Evolutionary conservation across 2,888 invertebrate species (phyloP), one percentile per base, ranked within the genome.

Genomic region (Odontomyia ornata): DNA sequence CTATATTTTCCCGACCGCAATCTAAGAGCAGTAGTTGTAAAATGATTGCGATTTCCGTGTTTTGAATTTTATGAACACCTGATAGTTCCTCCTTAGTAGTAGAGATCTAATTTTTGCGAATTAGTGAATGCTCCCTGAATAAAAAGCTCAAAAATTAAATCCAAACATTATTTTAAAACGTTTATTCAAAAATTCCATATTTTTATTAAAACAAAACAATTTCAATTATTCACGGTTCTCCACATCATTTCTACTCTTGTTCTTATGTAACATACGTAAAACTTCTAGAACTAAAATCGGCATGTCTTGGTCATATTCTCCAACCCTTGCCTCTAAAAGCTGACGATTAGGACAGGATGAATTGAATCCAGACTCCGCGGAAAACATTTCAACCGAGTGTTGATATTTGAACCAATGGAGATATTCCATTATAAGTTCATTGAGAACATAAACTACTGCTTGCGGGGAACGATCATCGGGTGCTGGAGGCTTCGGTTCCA

Each of bases 321-420:
- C 82, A 0, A 84, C 76, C n/a, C 80, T 79, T 1, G 56, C 60
- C 30, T 83, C 83, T 0, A 86, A 79, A 0, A 79, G 77, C 13
- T 80, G 78, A 2, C 85, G 83, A 43, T 80, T 30, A 11, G 83
- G 82, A 36, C 75, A 47, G 23, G 75, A 46, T 52, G 79, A 65
- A 18, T 80, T 60, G 5, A 78, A 80, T 4, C 83, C 83, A 18
- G 83, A 83, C 77, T 86, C 86, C 77, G 83, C 80, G 0, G 83
- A 80, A 65, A 86, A 84, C 78, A 85, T 85, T 77, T 85, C 83
- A 18, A 83, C 80, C 1, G 86, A 81, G 78, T 86, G 86, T n/a
- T 82, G 83, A 57, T 83, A 85, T 52, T 84, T 83, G 69, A 82
- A 84, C 86, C 86, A 86, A 43, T 83, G 79, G 0, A 86, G 81